phyloP scores from a whole-genome alignment of 2,797 vertebrate species.

The Mycteria americana region DNA sequence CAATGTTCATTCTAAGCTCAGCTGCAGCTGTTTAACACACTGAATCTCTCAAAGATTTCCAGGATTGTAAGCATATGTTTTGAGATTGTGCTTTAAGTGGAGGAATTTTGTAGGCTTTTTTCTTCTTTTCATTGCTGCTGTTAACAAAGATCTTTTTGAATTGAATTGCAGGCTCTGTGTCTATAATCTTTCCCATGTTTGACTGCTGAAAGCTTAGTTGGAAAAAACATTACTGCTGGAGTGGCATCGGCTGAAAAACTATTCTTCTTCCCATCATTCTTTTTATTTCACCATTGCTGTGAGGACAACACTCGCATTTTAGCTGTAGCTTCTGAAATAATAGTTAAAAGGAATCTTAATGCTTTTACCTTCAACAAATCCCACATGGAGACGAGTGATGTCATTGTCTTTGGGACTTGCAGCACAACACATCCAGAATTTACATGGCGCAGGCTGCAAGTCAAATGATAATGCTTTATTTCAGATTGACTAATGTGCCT shows the following conservation, averaged over 20 bases:
- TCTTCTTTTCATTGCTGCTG: not conserved
- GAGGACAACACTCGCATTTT: not conserved
- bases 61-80: slow-evolving; percentile 29
- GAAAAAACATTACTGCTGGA: not conserved
- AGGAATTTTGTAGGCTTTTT: slow-evolving; percentile 37
- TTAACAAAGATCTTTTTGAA: slow-evolving; percentile 31
- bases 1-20: slow-evolving; percentile 20
- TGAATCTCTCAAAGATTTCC: slow-evolving; percentile 36
- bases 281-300: not conserved
- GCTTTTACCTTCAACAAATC: not conserved
- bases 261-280: not conserved
- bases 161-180: slow-evolving; percentile 1
- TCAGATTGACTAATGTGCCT: not conserved
- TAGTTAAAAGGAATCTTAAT: not conserved
- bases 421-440: not conserved
- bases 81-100: slow-evolving; percentile 26
- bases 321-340: not conserved
- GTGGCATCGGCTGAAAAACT: not conserved
- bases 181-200: slow-evolving; percentile 3
- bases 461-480: not conserved
- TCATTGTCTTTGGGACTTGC: not conserved
- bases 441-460: not conserved
- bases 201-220: not conserved
- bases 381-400: not conserved
- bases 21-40: slow-evolving; percentile 44